These are phyloP conservation scores for Pharmacophagus antenor DNA, from an alignment of 2,888 invertebrate genomes.

Conservation along the genomic window DNA sequence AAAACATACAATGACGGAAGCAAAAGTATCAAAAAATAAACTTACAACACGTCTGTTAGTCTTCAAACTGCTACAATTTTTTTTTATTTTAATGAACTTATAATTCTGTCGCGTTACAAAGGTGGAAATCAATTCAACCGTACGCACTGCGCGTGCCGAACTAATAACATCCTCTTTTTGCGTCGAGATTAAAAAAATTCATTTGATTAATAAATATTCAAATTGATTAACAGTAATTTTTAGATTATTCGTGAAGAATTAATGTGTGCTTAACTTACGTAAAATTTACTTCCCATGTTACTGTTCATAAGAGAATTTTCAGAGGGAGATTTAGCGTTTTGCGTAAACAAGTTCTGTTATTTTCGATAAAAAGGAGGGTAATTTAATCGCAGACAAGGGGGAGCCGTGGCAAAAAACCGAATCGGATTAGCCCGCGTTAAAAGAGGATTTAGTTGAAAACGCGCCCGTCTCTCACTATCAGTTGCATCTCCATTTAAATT, in stretches of 20 bases:
- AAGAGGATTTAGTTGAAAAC: constrained; percentile 32
- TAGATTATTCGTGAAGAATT: background rate
- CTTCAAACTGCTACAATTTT: too few relatives aligned
- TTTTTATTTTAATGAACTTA: too few relatives aligned
- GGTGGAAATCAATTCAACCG: background rate
- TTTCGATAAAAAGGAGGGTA: constrained; percentile 35
- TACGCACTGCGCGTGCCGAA: background rate
- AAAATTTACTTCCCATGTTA: background rate
- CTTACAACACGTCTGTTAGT: too few relatives aligned
- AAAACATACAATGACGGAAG: too few relatives aligned
- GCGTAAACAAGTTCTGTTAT: constrained; percentile 29
- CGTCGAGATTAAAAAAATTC: background rate
- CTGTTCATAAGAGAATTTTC: constrained; percentile 10
- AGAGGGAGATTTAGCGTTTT: constrained; percentile 6
- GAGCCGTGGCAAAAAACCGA: constrained; percentile 33
- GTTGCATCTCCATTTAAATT: constrained; percentile 31
- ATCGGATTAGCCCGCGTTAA: constrained; percentile 39
- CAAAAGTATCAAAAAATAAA: too few relatives aligned
- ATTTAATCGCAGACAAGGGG: constrained; percentile 35
- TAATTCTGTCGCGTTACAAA: too few relatives aligned
- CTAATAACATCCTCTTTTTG: background rate
- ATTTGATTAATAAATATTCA: background rate
- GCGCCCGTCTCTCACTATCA: constrained; percentile 25
- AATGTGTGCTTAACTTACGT: background rate
- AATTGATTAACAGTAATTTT: background rate